These are phyloP conservation scores for Bovichtus variegatus DNA, from an alignment of 2,797 vertebrate species.

Conservation along the genomic window DNA sequence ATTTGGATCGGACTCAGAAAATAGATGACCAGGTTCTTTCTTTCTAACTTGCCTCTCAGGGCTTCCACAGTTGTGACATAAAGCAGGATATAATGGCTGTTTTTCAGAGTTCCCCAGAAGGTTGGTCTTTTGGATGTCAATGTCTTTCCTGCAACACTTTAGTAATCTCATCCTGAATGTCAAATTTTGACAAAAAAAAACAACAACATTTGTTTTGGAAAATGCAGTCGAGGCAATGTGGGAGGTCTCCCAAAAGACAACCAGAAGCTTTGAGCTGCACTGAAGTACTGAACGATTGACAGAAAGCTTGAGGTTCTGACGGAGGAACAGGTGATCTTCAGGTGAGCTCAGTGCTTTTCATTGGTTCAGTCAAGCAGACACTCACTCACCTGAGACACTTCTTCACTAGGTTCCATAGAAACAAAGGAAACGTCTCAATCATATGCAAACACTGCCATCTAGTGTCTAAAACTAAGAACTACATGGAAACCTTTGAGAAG, in stretches of 20 bases:
- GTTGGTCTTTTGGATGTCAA: too few relatives aligned
- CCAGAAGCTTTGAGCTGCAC: background rate
- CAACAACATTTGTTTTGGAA: background rate
- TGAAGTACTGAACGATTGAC: background rate
- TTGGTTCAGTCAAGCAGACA: background rate
- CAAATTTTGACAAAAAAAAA: too few relatives aligned
- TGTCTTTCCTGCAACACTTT: background rate
- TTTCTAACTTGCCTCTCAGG: too few relatives aligned
- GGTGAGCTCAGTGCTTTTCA: background rate
- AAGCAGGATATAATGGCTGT: too few relatives aligned
- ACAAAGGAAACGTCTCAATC: background rate
- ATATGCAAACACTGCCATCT: conserved; percentile 32
- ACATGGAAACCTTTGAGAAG: background rate
- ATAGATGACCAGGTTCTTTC: too few relatives aligned
- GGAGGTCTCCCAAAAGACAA: background rate
- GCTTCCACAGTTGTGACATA: too few relatives aligned
- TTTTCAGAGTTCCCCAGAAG: too few relatives aligned
- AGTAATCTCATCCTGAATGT: background rate
- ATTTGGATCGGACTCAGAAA: too few relatives aligned
- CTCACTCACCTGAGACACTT: background rate
- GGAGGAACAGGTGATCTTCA: background rate
- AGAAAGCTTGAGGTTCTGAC: background rate
- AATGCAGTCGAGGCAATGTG: background rate
- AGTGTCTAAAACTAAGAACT: background rate
- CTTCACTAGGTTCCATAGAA: accelerated